phyloP scores from a whole-genome alignment of 2,888 invertebrate species.

The Cheilosia variabilis region DNA sequence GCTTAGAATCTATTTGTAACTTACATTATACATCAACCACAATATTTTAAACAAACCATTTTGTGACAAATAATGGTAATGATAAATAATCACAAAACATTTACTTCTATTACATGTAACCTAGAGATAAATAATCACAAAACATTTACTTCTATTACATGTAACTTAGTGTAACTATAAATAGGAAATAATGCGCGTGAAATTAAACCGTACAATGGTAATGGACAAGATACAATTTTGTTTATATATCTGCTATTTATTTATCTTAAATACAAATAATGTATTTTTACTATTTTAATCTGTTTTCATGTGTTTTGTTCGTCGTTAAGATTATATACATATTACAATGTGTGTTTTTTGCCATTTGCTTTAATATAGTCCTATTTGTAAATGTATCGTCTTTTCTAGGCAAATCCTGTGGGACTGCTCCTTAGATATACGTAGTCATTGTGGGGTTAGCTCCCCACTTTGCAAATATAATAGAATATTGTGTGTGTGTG shows the following conservation, averaged over 20 bases:
- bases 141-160: constrained; percentile 47
- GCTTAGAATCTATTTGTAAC: constrained; percentile 27
- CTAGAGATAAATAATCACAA: constrained; percentile 13
- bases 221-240: constrained; percentile 42
- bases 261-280: constrained; percentile 37
- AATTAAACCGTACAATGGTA: constrained; percentile 38
- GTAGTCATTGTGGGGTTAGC: constrained; percentile 60
- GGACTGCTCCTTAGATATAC: constrained; percentile 52
- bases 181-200: constrained; percentile 32
- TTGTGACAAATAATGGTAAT: constrained; percentile 32
- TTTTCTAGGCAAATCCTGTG: constrained; percentile 51
- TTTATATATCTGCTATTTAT: constrained; percentile 36
- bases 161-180: constrained; percentile 40
- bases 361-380: constrained; percentile 42
- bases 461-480: constrained; percentile 47
- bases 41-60: constrained; percentile 12
- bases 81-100: constrained; percentile 49
- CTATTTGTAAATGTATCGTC: constrained; percentile 39
- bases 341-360: constrained; percentile 67
- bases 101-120: constrained; percentile 64
- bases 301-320: constrained; percentile 27
- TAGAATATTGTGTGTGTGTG: constrained; percentile 71
- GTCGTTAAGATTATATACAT: constrained; percentile 29
- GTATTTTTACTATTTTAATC: constrained; percentile 28
- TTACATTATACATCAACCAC: constrained; percentile 17